Evolutionary conservation across 2,113 vertebrate species (phyloP).

Genomic region (Sylvilagus bachmani): DNA sequence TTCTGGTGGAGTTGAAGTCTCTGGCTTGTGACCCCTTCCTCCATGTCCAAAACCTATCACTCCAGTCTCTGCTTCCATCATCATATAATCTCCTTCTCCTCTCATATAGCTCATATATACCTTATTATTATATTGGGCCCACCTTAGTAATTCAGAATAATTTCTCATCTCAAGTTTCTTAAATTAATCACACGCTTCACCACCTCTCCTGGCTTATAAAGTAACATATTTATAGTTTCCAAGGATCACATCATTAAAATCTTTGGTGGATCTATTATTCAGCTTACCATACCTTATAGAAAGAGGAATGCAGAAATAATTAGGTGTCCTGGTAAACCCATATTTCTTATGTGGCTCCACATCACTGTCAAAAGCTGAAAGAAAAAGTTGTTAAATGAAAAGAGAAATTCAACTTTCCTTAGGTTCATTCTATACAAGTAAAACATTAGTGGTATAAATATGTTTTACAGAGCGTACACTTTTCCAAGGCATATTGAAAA

Average conservation of each 20-base stretch:
- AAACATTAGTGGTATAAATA: constrained; percentile 11
- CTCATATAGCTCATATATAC: not conserved
- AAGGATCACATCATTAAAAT: not conserved
- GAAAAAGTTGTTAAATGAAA: not conserved
- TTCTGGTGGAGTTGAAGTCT: not conserved
- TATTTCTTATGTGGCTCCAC: not conserved
- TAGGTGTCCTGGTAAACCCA: not conserved
- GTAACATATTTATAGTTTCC: not conserved
- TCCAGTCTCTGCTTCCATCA: not conserved
- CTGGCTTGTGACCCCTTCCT: not conserved
- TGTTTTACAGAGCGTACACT: not conserved
- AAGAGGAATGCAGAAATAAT: not conserved
- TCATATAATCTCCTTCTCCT: not conserved
- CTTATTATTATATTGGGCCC: not conserved
- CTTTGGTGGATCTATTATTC: not conserved
- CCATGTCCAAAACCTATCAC: not conserved
- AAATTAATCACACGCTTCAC: not conserved
- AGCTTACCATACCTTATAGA: not conserved
- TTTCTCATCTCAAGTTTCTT: not conserved
- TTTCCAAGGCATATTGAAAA: not conserved
- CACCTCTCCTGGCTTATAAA: not conserved
- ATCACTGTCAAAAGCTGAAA: not conserved
- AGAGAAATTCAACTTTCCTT: not conserved
- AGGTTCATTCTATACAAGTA: not conserved
- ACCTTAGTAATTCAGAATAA: not conserved